Evolutionary conservation across 1,140 invertebrate genomes (phyloP).

Genomic region (Wasmannia auropunctata): DNA sequence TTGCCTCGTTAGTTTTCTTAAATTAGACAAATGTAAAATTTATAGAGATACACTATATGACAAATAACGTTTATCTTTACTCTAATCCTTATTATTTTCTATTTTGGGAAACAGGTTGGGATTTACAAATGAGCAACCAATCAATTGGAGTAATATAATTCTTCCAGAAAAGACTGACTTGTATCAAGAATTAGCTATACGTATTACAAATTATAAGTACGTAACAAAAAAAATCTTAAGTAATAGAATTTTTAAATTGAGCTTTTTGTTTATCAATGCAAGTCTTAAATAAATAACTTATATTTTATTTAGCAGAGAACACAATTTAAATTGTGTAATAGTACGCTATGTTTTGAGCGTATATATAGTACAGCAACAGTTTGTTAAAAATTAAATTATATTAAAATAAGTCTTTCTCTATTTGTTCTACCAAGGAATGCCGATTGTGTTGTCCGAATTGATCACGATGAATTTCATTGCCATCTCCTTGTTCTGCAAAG

Average conservation of each 20-base stretch:
- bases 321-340: neutral
- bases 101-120: slow-evolving; percentile 80
- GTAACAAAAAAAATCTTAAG: slow-evolving; percentile 52
- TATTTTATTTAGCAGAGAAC: neutral
- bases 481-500: slow-evolving; percentile 87
- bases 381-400: neutral
- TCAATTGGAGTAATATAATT: slow-evolving; percentile 85
- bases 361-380: neutral
- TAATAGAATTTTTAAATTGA: neutral
- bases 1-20: slow-evolving; percentile 77
- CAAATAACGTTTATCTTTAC: neutral
- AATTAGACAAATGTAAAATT: slow-evolving; percentile 16
- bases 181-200: slow-evolving; percentile 85
- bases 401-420: slow-evolving; percentile 10
- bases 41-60: neutral
- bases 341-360: no score
- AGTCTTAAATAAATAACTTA: neutral
- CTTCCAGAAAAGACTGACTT: slow-evolving; percentile 87
- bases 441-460: slow-evolving; percentile 86
- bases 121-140: slow-evolving; percentile 83
- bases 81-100: neutral
- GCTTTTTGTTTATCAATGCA: neutral
- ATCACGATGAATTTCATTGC: slow-evolving; percentile 86
- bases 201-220: slow-evolving; percentile 87
- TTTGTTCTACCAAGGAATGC: slow-evolving; percentile 85